A percentile compares a stretch with the other conserved stretches of the same genome.
Conservation (phyloP, 2,113 vertebrate genomes). For the Cynocephalus volans region DNA sequence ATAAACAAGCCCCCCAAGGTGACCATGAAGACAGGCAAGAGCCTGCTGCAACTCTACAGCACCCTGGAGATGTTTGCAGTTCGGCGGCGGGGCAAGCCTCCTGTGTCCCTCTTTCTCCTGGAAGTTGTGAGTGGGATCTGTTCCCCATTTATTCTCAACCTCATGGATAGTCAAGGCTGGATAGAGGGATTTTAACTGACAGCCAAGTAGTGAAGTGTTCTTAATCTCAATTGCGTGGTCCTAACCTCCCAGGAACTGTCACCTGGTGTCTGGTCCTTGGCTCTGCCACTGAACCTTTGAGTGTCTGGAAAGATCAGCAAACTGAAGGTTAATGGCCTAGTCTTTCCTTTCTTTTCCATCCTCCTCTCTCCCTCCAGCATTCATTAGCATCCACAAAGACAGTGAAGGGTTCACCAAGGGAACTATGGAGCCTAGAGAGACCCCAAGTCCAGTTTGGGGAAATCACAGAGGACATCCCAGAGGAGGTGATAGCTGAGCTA, state of each 20-base stretch:
- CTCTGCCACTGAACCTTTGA: not conserved
- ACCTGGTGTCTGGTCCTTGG: not conserved
- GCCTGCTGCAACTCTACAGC: slow-evolving; percentile 78
- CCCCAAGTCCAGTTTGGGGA: not conserved
- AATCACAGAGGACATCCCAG: slow-evolving; percentile 60
- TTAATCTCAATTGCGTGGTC: not conserved
- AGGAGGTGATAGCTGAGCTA: not conserved
- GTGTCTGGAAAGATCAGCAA: not conserved
- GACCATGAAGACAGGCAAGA: slow-evolving; percentile 69
- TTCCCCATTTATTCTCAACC: not conserved
- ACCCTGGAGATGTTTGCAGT: slow-evolving; percentile 69
- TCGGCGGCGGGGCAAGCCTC: not conserved
- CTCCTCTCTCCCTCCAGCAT: not conserved
- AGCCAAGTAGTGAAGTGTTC: not conserved
- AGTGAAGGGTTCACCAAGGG: not conserved
- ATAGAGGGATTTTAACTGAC: not conserved
- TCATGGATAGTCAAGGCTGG: not conserved
- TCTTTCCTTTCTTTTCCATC: not conserved
- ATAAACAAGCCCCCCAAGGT: slow-evolving; percentile 70
- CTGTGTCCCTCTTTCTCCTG: slow-evolving; percentile 72
- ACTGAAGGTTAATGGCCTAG: not conserved
- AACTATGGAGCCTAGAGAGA: not conserved
- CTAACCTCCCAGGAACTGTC: not conserved
- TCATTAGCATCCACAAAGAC: not conserved
- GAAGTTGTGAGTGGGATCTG: slow-evolving; percentile 75